These are phyloP conservation scores for Ceuthmochares aereus DNA, from an alignment of 2,113 vertebrate species.

Conservation along the genomic window DNA sequence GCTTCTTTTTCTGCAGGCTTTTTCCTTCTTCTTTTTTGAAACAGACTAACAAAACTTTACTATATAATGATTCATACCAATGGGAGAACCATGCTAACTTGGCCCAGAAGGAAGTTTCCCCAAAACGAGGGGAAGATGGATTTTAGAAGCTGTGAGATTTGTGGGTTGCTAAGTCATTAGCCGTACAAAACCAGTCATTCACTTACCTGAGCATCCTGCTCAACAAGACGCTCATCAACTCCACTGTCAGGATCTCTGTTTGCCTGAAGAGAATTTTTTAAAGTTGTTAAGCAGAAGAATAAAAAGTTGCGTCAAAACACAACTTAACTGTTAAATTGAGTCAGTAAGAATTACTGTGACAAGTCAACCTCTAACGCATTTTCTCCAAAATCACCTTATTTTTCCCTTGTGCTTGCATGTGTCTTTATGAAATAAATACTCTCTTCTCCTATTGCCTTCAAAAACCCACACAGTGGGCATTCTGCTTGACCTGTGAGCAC, in stretches of 20 bases:
- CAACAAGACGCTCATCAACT: constrained; percentile 81
- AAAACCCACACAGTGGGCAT: accelerated
- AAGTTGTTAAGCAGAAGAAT: not conserved
- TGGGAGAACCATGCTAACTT: not conserved
- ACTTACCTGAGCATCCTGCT: constrained; percentile 93
- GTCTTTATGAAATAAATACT: no score
- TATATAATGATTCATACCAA: not conserved
- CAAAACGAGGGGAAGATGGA: not conserved
- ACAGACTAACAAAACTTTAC: not conserved
- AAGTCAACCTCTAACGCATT: not conserved
- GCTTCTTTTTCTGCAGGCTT: not conserved
- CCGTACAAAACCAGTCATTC: not conserved
- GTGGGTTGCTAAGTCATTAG: not conserved
- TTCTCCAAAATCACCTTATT: not conserved
- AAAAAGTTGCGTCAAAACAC: not conserved
- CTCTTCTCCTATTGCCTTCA: no score
- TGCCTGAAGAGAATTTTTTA: constrained; percentile 71
- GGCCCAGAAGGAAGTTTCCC: not conserved
- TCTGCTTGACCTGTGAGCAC: not conserved
- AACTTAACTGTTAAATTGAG: not conserved
- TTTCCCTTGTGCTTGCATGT: not conserved
- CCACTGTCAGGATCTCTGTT: constrained; percentile 82
- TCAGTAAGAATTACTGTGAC: not conserved
- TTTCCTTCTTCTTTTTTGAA: not conserved
- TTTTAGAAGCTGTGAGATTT: not conserved